Base-by-base conservation (phyloP, 2,113 vertebrate genomes). In the Gopherus flavomarginatus region DNA sequence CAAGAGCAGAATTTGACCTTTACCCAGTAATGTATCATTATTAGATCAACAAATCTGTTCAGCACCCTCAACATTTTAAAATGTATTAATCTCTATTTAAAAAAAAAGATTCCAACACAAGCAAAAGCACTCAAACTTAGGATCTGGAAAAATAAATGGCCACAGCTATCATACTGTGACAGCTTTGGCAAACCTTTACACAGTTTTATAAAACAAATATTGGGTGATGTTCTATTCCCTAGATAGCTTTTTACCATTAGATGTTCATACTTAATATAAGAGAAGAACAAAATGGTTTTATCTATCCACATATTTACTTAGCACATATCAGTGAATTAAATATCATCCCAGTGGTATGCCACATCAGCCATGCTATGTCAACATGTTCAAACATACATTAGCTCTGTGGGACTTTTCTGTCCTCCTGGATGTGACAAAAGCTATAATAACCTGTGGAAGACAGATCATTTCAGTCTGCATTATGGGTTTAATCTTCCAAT, bases 151-250 rank as follows among this genome's bases (percentile, higher is more conserved):
- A 97, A 93, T 56, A 94, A 96, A 93, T 75, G 83, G 56, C 87
- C 69, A 56, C n/a, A 87, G 83, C 79, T 83, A 44, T 88, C 14
- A 5, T 13, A 12, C 19, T 90, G 59, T 94, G 96, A 88, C 89
- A 97, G 90, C 90, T 96, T 89, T 86, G 69, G 91, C 96, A 97
- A 95, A 98, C 62, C 81, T 97, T 93, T 96, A 77, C 93, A 94
- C 86, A 87, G 53, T 97, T 98, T 94, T 97, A 8, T 87, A 97
- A 95, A 98, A 91, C 91, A 98, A 97, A 97, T 85, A 87, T 85
- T 4, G 14, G 81, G 27, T 81, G 91, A 79, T 88, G 65, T 44
- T 91, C 88, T 95, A 7, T 90, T 97, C 81, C 87, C 91, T 57
- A 81, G 21, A 69, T 93, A 87, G 65, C 50, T 93, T 95, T 97